Base-by-base conservation (phyloP, 2,113 vertebrate species). In the Corythoichthys haematopterus region DNA sequence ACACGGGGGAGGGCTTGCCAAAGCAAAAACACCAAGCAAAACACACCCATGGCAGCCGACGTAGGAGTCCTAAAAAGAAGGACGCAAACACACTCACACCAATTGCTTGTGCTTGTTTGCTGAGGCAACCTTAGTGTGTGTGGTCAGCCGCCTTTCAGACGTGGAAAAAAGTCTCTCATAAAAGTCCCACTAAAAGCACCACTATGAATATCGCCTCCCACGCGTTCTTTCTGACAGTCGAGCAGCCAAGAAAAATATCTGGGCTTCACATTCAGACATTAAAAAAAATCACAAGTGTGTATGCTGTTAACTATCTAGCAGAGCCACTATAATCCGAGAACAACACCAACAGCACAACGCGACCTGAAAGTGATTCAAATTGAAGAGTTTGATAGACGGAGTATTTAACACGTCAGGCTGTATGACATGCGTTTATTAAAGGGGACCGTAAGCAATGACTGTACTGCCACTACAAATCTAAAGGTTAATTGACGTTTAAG, bases 101-200 rank as follows among this genome's bases (percentile, higher is more conserved):
- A 37, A 6, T 12, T 12, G 64, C 12, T 33, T 69, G 67, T 50
- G 72, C 50, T 58, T 74, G 48, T 15, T 61, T 36, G 69, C 69
- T 62, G 72, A 83, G 55, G 78, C 83, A 81, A 82, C 81, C 79
- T 78, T 86, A 66, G 83, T 81, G 83, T 78, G 87, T 90, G 88
- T 85, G 88, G 90, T 90, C 88, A 90, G 70, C 83, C 81, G 83
- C 82, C 81, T 84, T 82, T 88, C 73, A 84, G 84, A 86, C 79
- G 78, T 89, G 90, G 90, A 92, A 92, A 91, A 89, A 92, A 91
- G 84, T 88, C 83, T 82, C 77, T 88, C 86, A 91, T 85, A 89
- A 90, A 89, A 88, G 88, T 91, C 90, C 89, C 82, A 81, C 83
- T 83, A 90, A 88, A 85, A 84, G 85, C 88, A 87, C 84, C 90